Conservation (phyloP, 2,113 vertebrate genomes). For the Symphodus melops region DNA sequence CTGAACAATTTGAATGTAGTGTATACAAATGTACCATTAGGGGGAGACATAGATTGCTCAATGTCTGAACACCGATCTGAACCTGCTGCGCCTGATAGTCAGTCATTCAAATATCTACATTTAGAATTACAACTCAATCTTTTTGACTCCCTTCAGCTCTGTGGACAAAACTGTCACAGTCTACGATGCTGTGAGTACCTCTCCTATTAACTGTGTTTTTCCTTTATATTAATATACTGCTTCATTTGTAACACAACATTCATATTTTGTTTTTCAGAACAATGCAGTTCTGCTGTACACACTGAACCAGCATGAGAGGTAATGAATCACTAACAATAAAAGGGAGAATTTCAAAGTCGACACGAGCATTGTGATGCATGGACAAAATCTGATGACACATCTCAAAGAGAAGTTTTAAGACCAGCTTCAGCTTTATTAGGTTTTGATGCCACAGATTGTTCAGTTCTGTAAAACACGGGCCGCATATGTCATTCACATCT, state of each 20-base stretch:
- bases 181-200: slow-evolving; percentile 90
- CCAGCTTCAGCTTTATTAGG: too few species aligned
- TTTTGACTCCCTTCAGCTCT: slow-evolving; percentile 83
- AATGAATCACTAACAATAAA: slow-evolving; percentile 19
- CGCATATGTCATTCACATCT: neutral
- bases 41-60: slow-evolving; percentile 53
- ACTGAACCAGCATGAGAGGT: slow-evolving; percentile 93
- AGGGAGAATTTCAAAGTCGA: neutral
- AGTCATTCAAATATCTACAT: neutral
- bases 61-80: slow-evolving; percentile 5
- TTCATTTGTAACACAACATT: neutral
- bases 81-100: neutral
- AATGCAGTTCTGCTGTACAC: slow-evolving; percentile 87
- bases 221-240: neutral
- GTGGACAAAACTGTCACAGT: slow-evolving; percentile 94
- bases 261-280: slow-evolving; percentile 76
- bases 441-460: neutral
- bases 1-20: slow-evolving; percentile 10
- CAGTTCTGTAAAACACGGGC: neutral
- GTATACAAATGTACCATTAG: slow-evolving; percentile 21
- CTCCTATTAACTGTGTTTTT: neutral
- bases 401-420: neutral
- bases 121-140: neutral
- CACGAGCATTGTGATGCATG: neutral
- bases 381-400: neutral